These are phyloP conservation scores for Hucho hucho DNA, from an alignment of 2,113 vertebrate genomes.

Conservation along the genomic window DNA sequence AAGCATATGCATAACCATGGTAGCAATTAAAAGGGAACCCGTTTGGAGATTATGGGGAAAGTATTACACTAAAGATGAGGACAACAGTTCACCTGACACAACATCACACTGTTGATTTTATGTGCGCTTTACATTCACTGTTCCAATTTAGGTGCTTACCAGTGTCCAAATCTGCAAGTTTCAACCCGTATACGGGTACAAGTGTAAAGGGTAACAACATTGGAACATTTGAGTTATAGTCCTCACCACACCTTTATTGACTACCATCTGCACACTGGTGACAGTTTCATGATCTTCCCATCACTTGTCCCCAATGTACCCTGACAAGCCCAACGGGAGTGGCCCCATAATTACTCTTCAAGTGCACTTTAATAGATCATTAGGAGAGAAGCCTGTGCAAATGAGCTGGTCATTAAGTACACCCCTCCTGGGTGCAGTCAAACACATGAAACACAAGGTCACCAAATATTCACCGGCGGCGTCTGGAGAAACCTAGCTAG, in stretches of 20 bases:
- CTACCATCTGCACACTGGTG: background rate
- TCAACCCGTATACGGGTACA: no score
- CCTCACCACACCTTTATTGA: background rate
- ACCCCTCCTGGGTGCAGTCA: conserved; percentile 20
- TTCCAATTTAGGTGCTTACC: no score
- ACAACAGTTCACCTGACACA: no score
- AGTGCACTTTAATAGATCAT: conserved; percentile 70
- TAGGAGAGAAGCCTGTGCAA: conserved; percentile 61
- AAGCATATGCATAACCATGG: no score
- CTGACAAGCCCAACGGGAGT: conserved; percentile 50
- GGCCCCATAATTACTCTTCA: conserved; percentile 64
- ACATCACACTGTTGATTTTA: no score
- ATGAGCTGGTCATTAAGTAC: conserved; percentile 63
- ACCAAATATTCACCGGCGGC: conserved; percentile 52
- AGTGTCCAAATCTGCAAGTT: no score
- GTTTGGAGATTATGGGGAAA: no score
- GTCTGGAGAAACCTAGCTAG: conserved; percentile 35
- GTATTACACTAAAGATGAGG: no score
- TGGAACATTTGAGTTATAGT: background rate
- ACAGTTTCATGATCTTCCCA: conserved; percentile 17
- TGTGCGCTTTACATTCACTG: no score
- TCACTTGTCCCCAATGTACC: conserved; percentile 33
- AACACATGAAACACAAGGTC: conserved; percentile 56
- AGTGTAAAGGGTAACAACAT: no score
- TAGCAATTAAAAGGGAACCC: no score